Base-by-base conservation (phyloP, 2,797 vertebrate species). In the Silurus lanzhouensis region DNA sequence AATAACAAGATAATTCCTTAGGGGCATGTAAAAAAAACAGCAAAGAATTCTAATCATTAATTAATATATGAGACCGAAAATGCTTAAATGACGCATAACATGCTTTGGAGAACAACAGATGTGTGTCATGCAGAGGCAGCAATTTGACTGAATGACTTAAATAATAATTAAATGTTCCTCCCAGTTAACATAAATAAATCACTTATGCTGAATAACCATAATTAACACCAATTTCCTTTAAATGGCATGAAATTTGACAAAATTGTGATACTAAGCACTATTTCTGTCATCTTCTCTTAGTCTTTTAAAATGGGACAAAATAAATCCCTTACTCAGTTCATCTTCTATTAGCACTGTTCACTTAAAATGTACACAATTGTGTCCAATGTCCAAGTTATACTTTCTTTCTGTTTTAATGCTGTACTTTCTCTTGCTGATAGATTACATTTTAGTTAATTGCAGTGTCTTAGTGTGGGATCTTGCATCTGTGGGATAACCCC, bases 401-500 rank as follows among this genome's bases (percentile, higher is more conserved):
- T 81, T 71, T 81, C 31, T 81, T 71, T 27, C 46, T 46, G n/a
- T 60, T 79, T 72, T 61, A 79, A 84, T 80, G 67, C 63, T 88
- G 85, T 90, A 78, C 83, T 87, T 83, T 85, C 92, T 89, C 89
- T 88, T 87, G 85, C 87, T 92, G 90, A 92, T 93, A 91, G 90
- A 93, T 93, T 93, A 91, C 91, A 89, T 91, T 91, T 91, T 87
- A 89, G 90, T 93, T 95, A 95, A 95, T 94, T 93, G 93, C 92
- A 91, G 89, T 91, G 91, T 94, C 89, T 87, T 91, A 92, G 90
- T 85, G 87, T 89, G 90, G 90, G 91, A 91, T 92, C 92, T 89
- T 91, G 91, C 89, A 90, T 92, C 91, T 92, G 91, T 91, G 91
- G 87, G 93, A 93, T 96, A 94, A 96, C 95, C 96, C 93, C 95